phyloP scores from a whole-genome alignment of 2,113 vertebrate genomes.

The Himantopus leucocephalus region DNA sequence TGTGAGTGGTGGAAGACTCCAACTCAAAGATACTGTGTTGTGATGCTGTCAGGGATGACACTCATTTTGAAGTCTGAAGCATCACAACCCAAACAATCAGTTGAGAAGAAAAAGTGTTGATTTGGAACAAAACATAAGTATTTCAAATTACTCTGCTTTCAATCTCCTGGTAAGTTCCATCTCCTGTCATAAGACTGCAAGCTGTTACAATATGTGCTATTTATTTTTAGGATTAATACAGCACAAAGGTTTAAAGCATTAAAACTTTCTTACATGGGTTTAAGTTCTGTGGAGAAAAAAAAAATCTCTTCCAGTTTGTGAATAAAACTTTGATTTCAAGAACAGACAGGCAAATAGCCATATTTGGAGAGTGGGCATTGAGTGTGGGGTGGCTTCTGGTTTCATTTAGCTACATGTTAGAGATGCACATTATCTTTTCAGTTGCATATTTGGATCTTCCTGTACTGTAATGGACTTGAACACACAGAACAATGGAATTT shows the following conservation, averaged over 20 bases:
- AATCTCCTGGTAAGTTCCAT: background rate
- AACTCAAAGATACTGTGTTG: background rate
- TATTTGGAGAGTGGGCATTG: background rate
- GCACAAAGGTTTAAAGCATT: background rate
- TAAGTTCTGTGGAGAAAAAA: background rate
- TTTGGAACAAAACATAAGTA: background rate
- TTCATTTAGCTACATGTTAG: background rate
- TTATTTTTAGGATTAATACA: constrained; percentile 8
- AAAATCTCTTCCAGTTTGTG: background rate
- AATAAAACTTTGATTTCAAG: background rate
- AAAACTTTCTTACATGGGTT: background rate
- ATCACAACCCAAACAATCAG: background rate
- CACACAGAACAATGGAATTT: background rate
- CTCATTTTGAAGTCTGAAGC: background rate
- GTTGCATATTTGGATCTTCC: background rate
- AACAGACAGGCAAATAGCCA: background rate
- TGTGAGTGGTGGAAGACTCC: background rate
- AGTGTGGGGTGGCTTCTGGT: background rate
- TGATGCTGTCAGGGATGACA: background rate
- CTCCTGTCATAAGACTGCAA: background rate
- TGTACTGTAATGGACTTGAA: background rate
- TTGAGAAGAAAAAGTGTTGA: background rate
- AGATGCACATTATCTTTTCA: background rate
- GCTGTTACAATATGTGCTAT: background rate
- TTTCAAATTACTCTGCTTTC: background rate